These are phyloP conservation scores for Nemoura dubitans DNA, from an alignment of 2,888 invertebrate species.

Conservation along the genomic window DNA sequence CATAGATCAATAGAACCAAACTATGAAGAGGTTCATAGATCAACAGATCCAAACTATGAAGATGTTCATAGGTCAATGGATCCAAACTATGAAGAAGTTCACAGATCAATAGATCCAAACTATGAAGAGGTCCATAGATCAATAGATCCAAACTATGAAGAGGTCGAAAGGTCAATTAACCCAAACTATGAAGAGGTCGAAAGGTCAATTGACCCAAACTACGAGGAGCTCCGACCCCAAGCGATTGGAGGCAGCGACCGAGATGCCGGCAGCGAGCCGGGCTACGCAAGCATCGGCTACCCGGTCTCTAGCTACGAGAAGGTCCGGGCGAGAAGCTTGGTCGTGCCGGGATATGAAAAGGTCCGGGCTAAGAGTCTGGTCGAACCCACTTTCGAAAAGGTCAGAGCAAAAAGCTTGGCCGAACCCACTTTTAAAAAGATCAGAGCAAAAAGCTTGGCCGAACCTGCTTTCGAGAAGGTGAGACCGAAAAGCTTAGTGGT, in stretches of 20 bases:
- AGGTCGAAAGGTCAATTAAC: conserved; percentile 60
- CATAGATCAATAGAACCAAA: too few species aligned
- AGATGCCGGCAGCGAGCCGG: conserved; percentile 41
- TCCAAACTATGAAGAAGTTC: background rate
- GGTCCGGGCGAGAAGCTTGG: background rate
- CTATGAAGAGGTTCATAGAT: background rate
- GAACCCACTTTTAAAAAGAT: conserved; percentile 44
- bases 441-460: background rate
- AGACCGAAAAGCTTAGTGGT: too few species aligned
- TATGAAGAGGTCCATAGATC: conserved; percentile 72
- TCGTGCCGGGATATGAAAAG: conserved; percentile 42
- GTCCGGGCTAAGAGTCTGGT: background rate
- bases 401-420: conserved; percentile 56
- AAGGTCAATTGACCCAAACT: conserved; percentile 75
- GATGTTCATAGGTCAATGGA: conserved; percentile 64
- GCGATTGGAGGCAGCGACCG: background rate
- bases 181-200: conserved; percentile 77
- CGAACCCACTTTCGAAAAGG: conserved; percentile 39
- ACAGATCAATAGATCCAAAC: conserved; percentile 68
- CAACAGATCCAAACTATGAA: conserved; percentile 77
- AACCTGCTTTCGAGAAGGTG: background rate
- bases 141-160: too few species aligned
- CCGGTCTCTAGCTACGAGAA: background rate
- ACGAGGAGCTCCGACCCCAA: conserved; percentile 76
- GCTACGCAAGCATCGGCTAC: conserved; percentile 21